Base-by-base conservation (phyloP, 2,113 vertebrate species). In the Podilymbus podiceps region DNA sequence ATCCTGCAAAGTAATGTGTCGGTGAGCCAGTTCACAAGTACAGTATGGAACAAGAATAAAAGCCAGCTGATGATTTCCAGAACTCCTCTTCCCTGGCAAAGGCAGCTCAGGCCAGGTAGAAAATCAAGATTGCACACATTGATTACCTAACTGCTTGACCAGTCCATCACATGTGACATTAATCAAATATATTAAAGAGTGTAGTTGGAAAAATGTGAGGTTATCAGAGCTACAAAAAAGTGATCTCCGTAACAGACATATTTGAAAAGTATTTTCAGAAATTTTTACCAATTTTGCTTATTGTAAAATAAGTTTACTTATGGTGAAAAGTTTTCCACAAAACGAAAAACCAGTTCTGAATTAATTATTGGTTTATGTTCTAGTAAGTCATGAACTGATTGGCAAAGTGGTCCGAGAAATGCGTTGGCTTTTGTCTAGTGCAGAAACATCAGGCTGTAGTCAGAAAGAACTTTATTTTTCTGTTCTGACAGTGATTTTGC, bases 161-260 rank as follows among this genome's bases (percentile, higher is more conserved):
- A 44, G 49, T 35, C 9, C 67, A 53, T 11, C 60, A 9, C 23
- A 8, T 1, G 11, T 10, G 11, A 22, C 15, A 71, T 9, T 55
- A 73, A 15, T 8, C 12, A 60, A 46, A 56, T 2, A 24, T 10
- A 33, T 8, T 15, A 22, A 7, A 56, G 50, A 66, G 16, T 38
- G 35, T 49, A 24, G 21, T 11, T 64, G 64, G 66, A 15, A 15
- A 59, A 55, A 75, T 6, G 2, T 9, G 42, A 73, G 33, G 12
- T 55, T 84, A 33, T 16, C 30, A 77, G 59, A 64, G 38, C 42
- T 55, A 35, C 44, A 72, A 35, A 59, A 21, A 22, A 4, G 2
- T 8, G 11, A 47, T 62, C 19, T 28, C 27, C 12, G 5, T 25
- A 11, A 44, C 0, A 53, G 47, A 46, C 4, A 9, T 5, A 31